Evolutionary conservation across 2,888 invertebrate species (phyloP), one percentile per base, ranked within the genome.

Genomic region (Cephus pulcher): DNA sequence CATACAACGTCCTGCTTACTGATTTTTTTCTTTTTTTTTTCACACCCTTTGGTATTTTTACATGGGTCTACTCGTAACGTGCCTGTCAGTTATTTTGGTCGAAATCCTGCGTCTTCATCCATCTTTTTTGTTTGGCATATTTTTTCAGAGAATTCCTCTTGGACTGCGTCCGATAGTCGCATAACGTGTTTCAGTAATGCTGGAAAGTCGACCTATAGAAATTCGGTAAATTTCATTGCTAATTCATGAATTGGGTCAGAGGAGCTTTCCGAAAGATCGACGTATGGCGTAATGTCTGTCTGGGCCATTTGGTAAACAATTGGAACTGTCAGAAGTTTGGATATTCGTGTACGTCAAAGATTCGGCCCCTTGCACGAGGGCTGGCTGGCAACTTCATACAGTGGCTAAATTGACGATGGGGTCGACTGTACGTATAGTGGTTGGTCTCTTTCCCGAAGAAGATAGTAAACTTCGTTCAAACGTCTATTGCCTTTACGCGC

Each of bases 321-420:
- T 23, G 56, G 56, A 56, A 79, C 85, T 85, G 88, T 89, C 87
- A 88, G 88, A 89, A 88, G 84, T 88, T 88, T 79, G 84, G 83
- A 85, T 86, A 86, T 87, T 87, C 85, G 88, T 85, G 23, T 56
- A 84, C 86, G 86, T 87, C 89, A 87, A 87, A 88, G 87, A 85
- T 88, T 88, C 87, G 23, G 0, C 23, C 56, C 23, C 56, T 23
- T 0, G 23, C 56, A 56, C 9, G 56, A 2, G 23, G 56, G 23
- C 9, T 15, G 56, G 56, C 9, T 9, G 56, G 56, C 0, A 56
- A 56, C 56, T 56, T 56, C 56, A 1, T 56, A 56, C 2, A 23
- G 23, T 9, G 23, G 56, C 56, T 56, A 23, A 56, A 56, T 56
- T 23, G 56, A 56, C 56, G 9, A 23, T 23, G 23, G 12, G 37